phyloP scores from a whole-genome alignment of 2,113 vertebrate species.

The Micronycteris hirsuta region DNA sequence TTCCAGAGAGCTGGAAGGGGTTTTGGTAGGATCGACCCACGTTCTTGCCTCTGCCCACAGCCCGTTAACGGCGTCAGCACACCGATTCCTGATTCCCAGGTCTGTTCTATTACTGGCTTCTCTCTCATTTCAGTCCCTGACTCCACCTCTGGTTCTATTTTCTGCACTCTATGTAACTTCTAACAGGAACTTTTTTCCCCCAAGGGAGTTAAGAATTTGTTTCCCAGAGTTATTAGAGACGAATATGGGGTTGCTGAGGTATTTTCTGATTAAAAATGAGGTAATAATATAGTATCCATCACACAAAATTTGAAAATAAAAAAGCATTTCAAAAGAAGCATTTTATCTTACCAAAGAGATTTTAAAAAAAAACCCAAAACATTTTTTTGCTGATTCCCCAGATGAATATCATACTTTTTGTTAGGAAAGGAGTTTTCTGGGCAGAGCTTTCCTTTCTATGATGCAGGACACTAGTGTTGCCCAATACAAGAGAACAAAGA shows the following conservation, averaged over 20 bases:
- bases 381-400: background rate
- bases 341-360: background rate
- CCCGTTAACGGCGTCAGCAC: background rate
- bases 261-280: constrained; percentile 10
- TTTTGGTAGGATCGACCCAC: background rate
- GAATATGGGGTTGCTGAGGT: background rate
- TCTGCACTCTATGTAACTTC: background rate
- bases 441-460: background rate
- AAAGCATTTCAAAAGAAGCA: background rate
- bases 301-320: background rate
- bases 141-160: background rate
- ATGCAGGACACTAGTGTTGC: background rate
- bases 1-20: background rate
- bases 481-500: background rate
- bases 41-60: background rate
- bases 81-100: background rate
- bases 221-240: background rate
- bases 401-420: background rate
- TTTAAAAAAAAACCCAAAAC: background rate
- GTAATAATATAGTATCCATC: background rate
- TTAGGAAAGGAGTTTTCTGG: background rate
- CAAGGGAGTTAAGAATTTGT: background rate
- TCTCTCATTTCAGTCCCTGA: background rate
- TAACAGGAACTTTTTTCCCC: background rate
- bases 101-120: background rate